Evolutionary conservation across 1,140 invertebrate genomes (phyloP).

Genomic region (Tetranychus urticae): DNA sequence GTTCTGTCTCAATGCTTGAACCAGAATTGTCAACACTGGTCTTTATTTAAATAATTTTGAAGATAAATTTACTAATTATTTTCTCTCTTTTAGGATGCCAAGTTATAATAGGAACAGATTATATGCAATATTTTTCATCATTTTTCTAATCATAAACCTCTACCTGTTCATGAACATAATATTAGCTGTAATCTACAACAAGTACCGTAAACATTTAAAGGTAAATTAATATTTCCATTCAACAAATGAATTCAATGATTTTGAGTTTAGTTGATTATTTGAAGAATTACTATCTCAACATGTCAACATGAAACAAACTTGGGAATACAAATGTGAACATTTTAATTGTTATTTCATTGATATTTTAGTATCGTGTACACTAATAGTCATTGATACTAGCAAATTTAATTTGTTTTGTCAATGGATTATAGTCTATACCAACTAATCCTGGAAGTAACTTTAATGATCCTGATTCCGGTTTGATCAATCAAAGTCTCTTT

Average conservation of each 20-base stretch:
- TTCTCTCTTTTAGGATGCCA: constrained; percentile 24
- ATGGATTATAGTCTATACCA: too few relatives aligned
- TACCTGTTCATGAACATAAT: constrained; percentile 32
- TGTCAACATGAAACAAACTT: too few relatives aligned
- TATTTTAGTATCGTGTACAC: too few relatives aligned
- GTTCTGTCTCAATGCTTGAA: not conserved
- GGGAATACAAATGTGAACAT: too few relatives aligned
- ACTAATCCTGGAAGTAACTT: too few relatives aligned
- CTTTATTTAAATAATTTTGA: not conserved
- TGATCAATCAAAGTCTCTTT: too few relatives aligned
- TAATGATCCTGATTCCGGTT: too few relatives aligned
- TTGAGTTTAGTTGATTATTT: too few relatives aligned
- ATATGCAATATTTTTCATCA: constrained; percentile 26
- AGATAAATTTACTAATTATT: not conserved
- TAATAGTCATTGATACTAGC: too few relatives aligned
- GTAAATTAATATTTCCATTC: constrained; percentile 12
- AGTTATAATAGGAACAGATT: constrained; percentile 24
- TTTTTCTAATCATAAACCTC: constrained; percentile 25
- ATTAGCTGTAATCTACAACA: constrained; percentile 29
- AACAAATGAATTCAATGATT: too few relatives aligned
- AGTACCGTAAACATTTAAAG: constrained; percentile 28
- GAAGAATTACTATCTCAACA: not conserved
- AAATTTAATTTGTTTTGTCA: too few relatives aligned
- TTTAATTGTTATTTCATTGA: too few relatives aligned
- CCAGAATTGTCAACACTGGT: not conserved